Evolutionary conservation across 2,888 invertebrate genomes (phyloP), one percentile per base, ranked within the genome.

Genomic region (Thymelicus lineola): DNA sequence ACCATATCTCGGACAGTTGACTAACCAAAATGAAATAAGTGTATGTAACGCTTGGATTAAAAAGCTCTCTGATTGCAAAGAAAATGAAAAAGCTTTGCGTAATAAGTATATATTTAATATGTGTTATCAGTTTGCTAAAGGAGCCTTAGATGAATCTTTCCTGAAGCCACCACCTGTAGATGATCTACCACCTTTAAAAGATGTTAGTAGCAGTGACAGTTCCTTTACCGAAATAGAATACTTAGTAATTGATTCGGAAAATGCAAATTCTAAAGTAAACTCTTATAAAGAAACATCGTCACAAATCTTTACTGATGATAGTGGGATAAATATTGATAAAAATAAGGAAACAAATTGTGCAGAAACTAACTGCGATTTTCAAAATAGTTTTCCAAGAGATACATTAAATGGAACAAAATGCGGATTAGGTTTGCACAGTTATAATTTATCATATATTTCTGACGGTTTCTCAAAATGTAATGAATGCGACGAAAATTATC

Each of bases 31-130:
- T 48, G 79, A 86, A 6, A 86, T 89, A 7, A 79, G 83, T 35
- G 78, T 88, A 6, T 93, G 93, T 73, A 87, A 88, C 67, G 81
- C 86, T 4, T 93, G 93, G 93, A 87, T 93, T n/a, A 82, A 86
- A 69, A 86, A 86, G 71, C 81, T 93, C 0, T 86, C 86, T 0
- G 75, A 78, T 57, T 87, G 86, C 62, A 78, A 78, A 3, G 82
- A 83, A 1, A 74, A 78, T 9, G 93, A 93, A 71, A 91, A 90
- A 78, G 17, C 60, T 35, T 70, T 86, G 6, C 82, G 93, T 1
- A 93, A 93, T 72, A 91, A 88, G 73, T 90, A 93, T 58, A 76
- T 90, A 2, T 91, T 91, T 73, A 71, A 82, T 12, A 76, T 93
- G 17, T 91, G 90, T 75, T 91, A 88, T 72, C 92, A 93, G 75